phyloP scores from a whole-genome alignment of 2,113 vertebrate genomes.

The Ginglymostoma cirratum region DNA sequence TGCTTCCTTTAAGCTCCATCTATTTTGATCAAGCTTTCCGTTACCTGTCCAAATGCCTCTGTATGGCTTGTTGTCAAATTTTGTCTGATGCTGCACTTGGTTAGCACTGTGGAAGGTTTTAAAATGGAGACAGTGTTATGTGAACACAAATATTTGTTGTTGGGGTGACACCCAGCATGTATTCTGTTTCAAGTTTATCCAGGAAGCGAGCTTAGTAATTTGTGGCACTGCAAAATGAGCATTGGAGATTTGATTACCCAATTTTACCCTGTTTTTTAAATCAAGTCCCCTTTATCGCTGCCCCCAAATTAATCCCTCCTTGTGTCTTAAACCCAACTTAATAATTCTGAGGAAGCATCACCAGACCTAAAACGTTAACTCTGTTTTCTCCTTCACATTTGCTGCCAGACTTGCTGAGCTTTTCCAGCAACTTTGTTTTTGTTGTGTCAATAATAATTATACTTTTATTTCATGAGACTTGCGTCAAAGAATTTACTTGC shows the following conservation, averaged over 20 bases:
- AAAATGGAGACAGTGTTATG: neutral
- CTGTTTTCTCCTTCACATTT: too few species aligned
- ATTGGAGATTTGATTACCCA: neutral
- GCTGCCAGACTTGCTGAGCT: too few species aligned
- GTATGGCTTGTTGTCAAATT: neutral
- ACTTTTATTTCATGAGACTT: too few species aligned
- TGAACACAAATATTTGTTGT: neutral
- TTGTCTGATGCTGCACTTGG: neutral
- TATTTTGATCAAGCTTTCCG: neutral
- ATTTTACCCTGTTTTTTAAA: neutral
- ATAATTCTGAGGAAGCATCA: too few species aligned
- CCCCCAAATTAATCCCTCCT: neutral
- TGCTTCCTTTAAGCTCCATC: neutral
- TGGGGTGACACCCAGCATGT: neutral
- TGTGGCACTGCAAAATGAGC: neutral
- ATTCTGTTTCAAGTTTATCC: neutral
- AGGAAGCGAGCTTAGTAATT: neutral
- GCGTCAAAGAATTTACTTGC: too few species aligned
- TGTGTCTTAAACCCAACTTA: neutral
- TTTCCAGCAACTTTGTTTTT: too few species aligned
- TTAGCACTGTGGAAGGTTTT: neutral
- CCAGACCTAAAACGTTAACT: too few species aligned
- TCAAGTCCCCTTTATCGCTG: neutral
- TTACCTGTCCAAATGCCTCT: neutral
- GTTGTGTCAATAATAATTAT: too few species aligned